Conservation (phyloP, 2,113 vertebrate species). For the Pelobates fuscus region DNA sequence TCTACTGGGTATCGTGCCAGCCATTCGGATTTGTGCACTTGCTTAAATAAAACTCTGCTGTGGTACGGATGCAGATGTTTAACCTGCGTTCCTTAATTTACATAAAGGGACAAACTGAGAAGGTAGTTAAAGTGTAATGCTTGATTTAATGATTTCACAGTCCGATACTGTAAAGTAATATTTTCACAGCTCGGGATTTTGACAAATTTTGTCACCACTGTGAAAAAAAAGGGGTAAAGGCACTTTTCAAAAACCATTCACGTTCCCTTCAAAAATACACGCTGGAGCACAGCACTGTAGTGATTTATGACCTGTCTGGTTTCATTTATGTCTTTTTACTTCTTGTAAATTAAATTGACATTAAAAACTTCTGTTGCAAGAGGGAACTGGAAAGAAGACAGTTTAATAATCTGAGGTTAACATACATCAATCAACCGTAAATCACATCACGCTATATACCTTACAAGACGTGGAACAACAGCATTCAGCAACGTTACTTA, state of each 20-base stretch:
- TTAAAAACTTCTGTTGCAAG: slow-evolving; percentile 34
- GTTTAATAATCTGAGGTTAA: slow-evolving; percentile 36
- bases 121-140: slow-evolving; percentile 21
- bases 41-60: background rate
- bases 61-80: slow-evolving; percentile 23
- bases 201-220: slow-evolving; percentile 15
- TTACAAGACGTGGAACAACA: slow-evolving; percentile 1
- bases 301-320: slow-evolving; percentile 37
- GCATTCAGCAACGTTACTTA: slow-evolving; percentile 19
- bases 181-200: slow-evolving; percentile 18
- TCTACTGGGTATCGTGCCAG: background rate
- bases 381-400: slow-evolving; percentile 40
- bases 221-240: slow-evolving; percentile 16
- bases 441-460: slow-evolving; percentile 20
- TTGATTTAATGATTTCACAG: slow-evolving; percentile 23
- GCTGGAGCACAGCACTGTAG: slow-evolving; percentile 7
- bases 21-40: slow-evolving; percentile 1
- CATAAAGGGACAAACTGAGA: background rate
- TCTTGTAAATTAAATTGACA: slow-evolving; percentile 36
- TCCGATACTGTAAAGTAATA: slow-evolving; percentile 9
- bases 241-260: background rate
- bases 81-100: background rate
- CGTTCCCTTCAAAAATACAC: background rate
- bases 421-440: slow-evolving; percentile 36
- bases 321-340: slow-evolving; percentile 25